Evolutionary conservation across 2,888 invertebrate species (phyloP), one percentile per base, ranked within the genome.

Genomic region (Neocrepidodera transversa): DNA sequence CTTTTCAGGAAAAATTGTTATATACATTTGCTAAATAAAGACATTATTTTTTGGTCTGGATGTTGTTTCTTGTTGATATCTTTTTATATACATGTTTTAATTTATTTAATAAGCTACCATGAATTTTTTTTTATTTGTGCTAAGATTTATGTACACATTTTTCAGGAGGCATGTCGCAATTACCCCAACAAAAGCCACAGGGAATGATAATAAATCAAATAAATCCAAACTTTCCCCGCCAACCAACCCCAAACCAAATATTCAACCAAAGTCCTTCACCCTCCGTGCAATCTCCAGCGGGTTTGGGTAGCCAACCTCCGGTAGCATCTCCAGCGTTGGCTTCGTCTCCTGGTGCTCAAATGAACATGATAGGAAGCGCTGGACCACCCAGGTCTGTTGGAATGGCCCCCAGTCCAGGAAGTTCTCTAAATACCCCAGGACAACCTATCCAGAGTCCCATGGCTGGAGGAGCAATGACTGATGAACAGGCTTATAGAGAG

Each of bases 401-500:
- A 23, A 85, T 89, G 82, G 88, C 87, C 1, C 87, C 91, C 7
- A 93, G 93, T n/a, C 94, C 94, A 0, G 89, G 90, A 30, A 88
- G 90, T 23, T 90, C 91, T 0, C 81, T 94, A 13, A 93, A 93
- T 78, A 94, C 94, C 0, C 93, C 94, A 0, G 79, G 79, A 8
- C 54, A 79, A 66, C 71, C 72, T 4, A 67, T 58, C 10, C 72
- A 71, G 42, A 84, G 87, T 11, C 84, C 84, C 0, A 85, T 85
- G 52, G 88, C 88, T 74, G 89, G 89, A 0, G 84, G 87, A 66
- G 85, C 83, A 69, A 81, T 84, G 57, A 85, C 87, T 64, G 96
- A 97, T 70, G 96, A 97, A 71, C 92, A 92, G 54, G 90, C 92
- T 0, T 97, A 97, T 76, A 81, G 94, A 52, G 97, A 97, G 75